Conservation (phyloP, 1,140 invertebrate species). For the Drosophila ercepeae region DNA sequence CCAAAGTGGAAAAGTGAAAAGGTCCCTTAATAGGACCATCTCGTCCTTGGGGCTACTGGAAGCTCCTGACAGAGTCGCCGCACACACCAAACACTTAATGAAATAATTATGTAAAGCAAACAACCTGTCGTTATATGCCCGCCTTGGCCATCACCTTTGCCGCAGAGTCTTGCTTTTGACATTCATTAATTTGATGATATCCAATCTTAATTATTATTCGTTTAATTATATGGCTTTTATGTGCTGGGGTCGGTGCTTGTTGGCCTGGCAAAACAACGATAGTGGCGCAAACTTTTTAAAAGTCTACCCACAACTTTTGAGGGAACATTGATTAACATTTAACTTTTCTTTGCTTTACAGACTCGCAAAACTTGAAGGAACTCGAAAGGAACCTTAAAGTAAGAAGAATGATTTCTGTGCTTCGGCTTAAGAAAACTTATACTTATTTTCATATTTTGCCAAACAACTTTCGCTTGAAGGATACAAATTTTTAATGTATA, state of each 20-base stretch:
- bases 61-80: slow-evolving; percentile 23
- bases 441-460: too few species aligned
- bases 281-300: neutral
- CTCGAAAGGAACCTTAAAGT: too few species aligned
- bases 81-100: slow-evolving; percentile 65
- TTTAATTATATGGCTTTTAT: slow-evolving; percentile 42
- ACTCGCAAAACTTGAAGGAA: too few species aligned
- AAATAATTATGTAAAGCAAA: slow-evolving; percentile 78
- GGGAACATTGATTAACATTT: neutral
- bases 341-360: neutral
- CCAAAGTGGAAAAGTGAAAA: slow-evolving; percentile 72
- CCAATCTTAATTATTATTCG: slow-evolving; percentile 55
- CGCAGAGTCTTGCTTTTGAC: slow-evolving; percentile 53
- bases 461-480: too few species aligned
- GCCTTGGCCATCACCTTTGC: slow-evolving; percentile 50
- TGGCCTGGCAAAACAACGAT: neutral
- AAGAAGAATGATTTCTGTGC: too few species aligned
- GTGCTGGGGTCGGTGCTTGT: neutral
- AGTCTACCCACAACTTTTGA: neutral
- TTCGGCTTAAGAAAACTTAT: too few species aligned
- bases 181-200: slow-evolving; percentile 70
- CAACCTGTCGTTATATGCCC: slow-evolving; percentile 55
- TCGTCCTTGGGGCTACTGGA: slow-evolving; percentile 16
- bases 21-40: slow-evolving; percentile 32
- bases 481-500: neutral